Percentiles rank a stretch among this genome's conserved stretches.
Conservation (phyloP, 1,140 invertebrate genomes). For the Atopsyche davidsoni region DNA sequence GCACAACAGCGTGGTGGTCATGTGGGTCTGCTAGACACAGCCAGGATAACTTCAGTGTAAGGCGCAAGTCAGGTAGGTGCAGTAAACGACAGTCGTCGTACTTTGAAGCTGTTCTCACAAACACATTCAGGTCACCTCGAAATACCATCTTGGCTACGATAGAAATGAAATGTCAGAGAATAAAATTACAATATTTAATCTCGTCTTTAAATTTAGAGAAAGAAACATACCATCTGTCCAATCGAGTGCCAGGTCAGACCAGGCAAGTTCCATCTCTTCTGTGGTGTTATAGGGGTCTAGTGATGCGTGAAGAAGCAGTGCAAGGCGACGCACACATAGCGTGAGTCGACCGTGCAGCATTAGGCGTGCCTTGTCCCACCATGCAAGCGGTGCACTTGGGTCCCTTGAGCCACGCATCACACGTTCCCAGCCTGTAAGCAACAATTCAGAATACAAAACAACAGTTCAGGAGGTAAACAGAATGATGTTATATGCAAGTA, state of each 20-base stretch:
- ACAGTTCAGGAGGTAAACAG: too few relatives aligned
- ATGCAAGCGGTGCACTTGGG: slow-evolving; percentile 87
- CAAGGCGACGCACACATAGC: slow-evolving; percentile 77
- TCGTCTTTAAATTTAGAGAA: slow-evolving; percentile 28
- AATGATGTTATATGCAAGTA: too few relatives aligned
- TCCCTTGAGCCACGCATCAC: slow-evolving; percentile 82
- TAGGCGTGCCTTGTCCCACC: slow-evolving; percentile 96
- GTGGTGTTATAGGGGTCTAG: slow-evolving; percentile 98
- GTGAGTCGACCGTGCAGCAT: slow-evolving; percentile 90
- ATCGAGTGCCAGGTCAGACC: slow-evolving; percentile 86
- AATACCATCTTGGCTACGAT: slow-evolving; percentile 71
- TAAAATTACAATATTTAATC: background rate
- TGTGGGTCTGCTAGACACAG: slow-evolving; percentile 86
- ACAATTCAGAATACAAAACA: too few relatives aligned
- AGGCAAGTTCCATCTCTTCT: slow-evolving; percentile 97
- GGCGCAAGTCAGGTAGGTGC: slow-evolving; percentile 82
- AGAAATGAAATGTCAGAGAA: background rate
- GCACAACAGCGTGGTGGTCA: slow-evolving; percentile 94
- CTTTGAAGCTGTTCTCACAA: slow-evolving; percentile 93
- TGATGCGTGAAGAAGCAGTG: slow-evolving; percentile 86
- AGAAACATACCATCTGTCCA: slow-evolving; percentile 80
- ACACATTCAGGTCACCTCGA: slow-evolving; percentile 80
- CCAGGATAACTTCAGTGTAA: slow-evolving; percentile 86
- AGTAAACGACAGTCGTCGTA: slow-evolving; percentile 94
- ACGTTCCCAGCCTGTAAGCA: slow-evolving; percentile 64